Evolutionary conservation across 2,113 vertebrate genomes (phyloP), one percentile per base, ranked within the genome.

Genomic region (Lepisosteus osseus): DNA sequence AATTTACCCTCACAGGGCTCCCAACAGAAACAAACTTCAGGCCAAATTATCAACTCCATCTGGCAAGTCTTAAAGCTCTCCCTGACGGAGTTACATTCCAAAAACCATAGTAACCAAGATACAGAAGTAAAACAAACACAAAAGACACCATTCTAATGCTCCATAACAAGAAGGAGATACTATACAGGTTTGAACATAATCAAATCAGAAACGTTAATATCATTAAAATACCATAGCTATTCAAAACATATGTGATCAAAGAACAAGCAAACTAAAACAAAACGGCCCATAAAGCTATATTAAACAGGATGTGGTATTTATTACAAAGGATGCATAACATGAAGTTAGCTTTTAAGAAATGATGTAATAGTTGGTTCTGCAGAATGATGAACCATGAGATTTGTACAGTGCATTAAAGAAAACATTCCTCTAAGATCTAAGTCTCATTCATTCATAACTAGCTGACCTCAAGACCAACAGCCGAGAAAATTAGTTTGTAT

Each of bases 11-110:
- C 70, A 64, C 62, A 72, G 7, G 47, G 56, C 11, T 57, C 13
- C 42, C 43, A 43, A 7, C 9, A 57, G 54, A 59, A 67, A 65
- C 41, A 67, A n/a, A 45, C 55, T 57, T 13, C 42, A 40, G 43
- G 43, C 42, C 64, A 66, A 72, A 66, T 72, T 72, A 57, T 65
- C n/a, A 13, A 42, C 63, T 64, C 71, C 64, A 72, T 72, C 71
- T 67, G 71, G 66, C 40, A 56, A 59, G 43, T 61, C 44, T 72
- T 59, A 61, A 67, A 67, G 40, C 62, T 67, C 54, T 47, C 42
- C 43, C 42, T 67, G 40, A 55, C 54, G 45, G 54, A 41, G n/a
- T 15, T 9, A 7, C 55, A 55, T 72, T 59, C 63, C 64, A 67
- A 51, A 47, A 55, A 45, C 71, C 71, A 72, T 72, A 64, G 71